These are phyloP conservation scores for Platysternon megacephalum DNA, from an alignment of 2,113 vertebrate species.

Conservation along the genomic window DNA sequence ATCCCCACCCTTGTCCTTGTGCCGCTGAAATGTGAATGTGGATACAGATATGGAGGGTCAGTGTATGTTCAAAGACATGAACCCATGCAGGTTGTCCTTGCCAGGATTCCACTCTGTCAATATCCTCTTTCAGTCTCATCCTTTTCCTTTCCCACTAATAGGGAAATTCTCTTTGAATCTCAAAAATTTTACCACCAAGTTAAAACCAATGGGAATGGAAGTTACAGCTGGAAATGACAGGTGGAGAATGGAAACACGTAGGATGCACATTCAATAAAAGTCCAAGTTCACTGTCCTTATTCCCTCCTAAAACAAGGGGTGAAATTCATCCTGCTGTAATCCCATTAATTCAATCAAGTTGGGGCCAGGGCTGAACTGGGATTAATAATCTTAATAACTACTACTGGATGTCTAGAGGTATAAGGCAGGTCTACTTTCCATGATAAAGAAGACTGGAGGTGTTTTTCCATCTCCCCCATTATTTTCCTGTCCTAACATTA, in stretches of 20 bases:
- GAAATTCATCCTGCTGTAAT: not conserved
- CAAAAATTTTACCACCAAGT: not conserved
- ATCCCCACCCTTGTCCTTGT: not conserved
- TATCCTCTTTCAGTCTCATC: not conserved
- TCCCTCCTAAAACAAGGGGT: not conserved
- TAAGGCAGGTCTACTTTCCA: not conserved
- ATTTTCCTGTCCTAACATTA: conserved; percentile 21
- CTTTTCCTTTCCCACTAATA: not conserved
- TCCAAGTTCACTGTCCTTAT: not conserved
- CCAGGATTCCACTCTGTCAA: not conserved
- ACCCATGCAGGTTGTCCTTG: not conserved
- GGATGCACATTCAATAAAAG: not conserved
- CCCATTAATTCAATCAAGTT: not conserved
- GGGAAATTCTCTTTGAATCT: not conserved
- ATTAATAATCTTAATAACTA: not conserved
- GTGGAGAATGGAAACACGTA: not conserved
- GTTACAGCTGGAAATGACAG: not conserved
- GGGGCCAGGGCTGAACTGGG: not conserved
- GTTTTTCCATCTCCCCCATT: conserved; percentile 16
- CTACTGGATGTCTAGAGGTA: not conserved
- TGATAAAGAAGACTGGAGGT: not conserved
- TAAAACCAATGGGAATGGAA: not conserved
- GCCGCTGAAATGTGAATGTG: not conserved
- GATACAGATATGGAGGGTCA: not conserved
- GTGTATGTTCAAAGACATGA: not conserved